A percentile compares a stretch with the other conserved stretches of the same genome.
phyloP scores from a whole-genome alignment of 2,113 vertebrate species.

The Zosterops lateralis region DNA sequence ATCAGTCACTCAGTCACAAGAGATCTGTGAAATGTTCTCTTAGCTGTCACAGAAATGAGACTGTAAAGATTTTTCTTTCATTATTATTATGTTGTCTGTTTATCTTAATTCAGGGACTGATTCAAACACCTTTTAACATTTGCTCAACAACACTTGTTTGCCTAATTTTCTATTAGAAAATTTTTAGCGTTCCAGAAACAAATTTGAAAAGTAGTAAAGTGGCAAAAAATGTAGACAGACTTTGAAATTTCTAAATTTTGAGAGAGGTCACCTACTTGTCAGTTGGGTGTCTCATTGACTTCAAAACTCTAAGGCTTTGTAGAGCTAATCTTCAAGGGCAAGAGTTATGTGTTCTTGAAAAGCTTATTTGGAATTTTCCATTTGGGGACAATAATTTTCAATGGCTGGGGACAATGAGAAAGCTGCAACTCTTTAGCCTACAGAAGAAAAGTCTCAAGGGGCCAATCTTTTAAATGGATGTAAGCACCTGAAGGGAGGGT shows the following conservation, averaged over 20 bases:
- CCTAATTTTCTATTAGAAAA: neutral
- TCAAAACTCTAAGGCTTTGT: neutral
- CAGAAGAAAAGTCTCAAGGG: neutral
- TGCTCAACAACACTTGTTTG: rapidly evolving
- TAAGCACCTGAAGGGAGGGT: neutral
- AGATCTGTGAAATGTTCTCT: neutral
- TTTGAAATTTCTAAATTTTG: neutral
- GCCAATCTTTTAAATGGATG: rapidly evolving
- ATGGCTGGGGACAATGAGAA: neutral
- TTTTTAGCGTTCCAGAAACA: neutral
- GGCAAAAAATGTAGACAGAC: neutral
- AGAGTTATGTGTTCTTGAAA: neutral
- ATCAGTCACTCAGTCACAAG: neutral
- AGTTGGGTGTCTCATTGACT: neutral
- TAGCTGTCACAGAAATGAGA: neutral
- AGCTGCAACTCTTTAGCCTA: neutral
- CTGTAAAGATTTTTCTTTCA: neutral
- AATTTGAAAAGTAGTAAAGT: neutral
- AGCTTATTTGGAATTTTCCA: neutral
- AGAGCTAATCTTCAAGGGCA: neutral
- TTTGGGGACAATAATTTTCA: neutral
- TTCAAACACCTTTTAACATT: neutral
- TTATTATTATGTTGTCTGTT: neutral
- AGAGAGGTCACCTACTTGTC: neutral
- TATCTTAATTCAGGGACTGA: neutral